Conservation (phyloP, 2,113 vertebrate genomes). For the Urocolius indicus region DNA sequence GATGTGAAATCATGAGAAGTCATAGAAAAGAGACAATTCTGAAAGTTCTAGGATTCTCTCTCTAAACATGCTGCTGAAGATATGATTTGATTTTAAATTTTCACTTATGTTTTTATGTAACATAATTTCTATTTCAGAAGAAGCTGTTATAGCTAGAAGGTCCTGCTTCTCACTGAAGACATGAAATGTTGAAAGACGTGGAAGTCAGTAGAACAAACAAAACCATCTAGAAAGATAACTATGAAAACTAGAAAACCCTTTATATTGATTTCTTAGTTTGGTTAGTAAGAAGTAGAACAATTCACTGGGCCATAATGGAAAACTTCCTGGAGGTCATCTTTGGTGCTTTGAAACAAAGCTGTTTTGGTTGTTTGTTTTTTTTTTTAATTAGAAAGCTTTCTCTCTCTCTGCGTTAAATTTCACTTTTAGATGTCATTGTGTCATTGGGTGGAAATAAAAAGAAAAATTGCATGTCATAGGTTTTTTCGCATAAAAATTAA, state of each 20-base stretch:
- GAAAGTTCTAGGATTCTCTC: not conserved
- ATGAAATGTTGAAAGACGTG: not conserved
- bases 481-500: not conserved
- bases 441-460: not conserved
- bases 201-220: not conserved
- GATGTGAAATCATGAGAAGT: not conserved
- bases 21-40: not conserved
- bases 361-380: not conserved
- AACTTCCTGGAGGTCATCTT: not conserved
- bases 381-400: not conserved
- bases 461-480: not conserved
- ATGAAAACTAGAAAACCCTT: not conserved
- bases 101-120: not conserved
- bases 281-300: not conserved
- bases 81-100: not conserved
- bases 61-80: not conserved
- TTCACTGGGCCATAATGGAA: not conserved
- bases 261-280: not conserved
- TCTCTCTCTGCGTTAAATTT: not conserved
- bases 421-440: not conserved
- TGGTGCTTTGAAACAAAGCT: not conserved
- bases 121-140: not conserved
- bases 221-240: not conserved
- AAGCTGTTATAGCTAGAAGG: not conserved
- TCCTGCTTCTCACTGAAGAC: not conserved